A percentile compares a stretch with the other conserved stretches of the same genome.
phyloP scores from a whole-genome alignment of 2,888 invertebrate genomes.

The Drosophila acutilabella region DNA sequence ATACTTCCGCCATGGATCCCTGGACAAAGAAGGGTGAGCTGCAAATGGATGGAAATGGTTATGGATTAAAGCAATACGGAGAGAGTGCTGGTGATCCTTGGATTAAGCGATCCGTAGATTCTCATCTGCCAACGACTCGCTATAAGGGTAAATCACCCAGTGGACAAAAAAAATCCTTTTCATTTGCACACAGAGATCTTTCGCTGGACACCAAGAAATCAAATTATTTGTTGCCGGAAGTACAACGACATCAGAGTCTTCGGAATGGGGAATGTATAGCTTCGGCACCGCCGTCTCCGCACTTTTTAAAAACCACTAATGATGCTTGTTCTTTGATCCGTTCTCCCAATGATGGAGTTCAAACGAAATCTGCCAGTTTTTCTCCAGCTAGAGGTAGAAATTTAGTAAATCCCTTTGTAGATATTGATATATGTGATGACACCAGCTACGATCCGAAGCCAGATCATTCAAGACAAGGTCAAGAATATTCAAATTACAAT shows the following conservation, averaged over 20 bases:
- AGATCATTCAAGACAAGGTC: conserved; percentile 14
- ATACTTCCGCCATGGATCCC: conserved; percentile 83
- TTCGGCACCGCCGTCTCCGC: conserved; percentile 81
- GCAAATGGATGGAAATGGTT: conserved; percentile 27
- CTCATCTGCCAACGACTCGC: conserved; percentile 10
- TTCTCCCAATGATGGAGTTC: conserved; percentile 41
- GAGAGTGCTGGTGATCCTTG: conserved; percentile 74
- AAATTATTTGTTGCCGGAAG: conserved; percentile 63
- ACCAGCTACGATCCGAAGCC: conserved; percentile 25
- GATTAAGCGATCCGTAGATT: conserved; percentile 72
- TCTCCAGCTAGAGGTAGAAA: conserved; percentile 70
- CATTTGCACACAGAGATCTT: conserved; percentile 69
- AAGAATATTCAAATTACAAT: conserved; percentile 51
- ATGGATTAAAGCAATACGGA: conserved; percentile 23
- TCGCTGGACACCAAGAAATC: conserved; percentile 34
- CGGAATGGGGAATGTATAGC: conserved; percentile 50
- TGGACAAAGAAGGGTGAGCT: conserved; percentile 83
- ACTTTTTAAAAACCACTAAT: conserved; percentile 64
- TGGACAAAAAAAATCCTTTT: conserved; percentile 75
- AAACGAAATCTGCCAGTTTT: conserved; percentile 69
- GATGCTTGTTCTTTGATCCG: conserved; percentile 60
- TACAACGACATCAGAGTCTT: conserved; percentile 71
- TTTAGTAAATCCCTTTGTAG: conserved; percentile 55
- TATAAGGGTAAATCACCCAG: conserved; percentile 39
- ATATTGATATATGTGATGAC: conserved; percentile 30